phyloP scores from a whole-genome alignment of 2,888 invertebrate genomes.

The Autographa pulchrina region DNA sequence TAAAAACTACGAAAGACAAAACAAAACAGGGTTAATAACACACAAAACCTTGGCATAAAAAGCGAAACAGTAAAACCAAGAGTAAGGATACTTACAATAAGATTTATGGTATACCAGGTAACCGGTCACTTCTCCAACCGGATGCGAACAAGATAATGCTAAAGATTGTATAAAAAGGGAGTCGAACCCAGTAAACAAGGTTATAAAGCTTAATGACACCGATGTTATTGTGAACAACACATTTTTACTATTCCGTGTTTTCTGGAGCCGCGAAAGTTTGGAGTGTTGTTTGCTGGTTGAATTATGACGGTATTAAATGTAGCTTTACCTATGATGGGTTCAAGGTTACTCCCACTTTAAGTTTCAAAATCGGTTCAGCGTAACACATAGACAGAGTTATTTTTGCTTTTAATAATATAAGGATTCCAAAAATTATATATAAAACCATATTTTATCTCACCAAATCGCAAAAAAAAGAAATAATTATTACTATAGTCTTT shows the following conservation, averaged over 20 bases:
- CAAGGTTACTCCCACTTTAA: no score
- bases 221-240: constrained; percentile 60
- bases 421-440: no score
- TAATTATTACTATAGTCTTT: no score
- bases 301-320: neutral
- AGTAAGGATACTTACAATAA: constrained; percentile 9
- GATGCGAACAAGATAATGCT: constrained; percentile 25
- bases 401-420: no score
- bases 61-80: neutral
- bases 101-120: constrained; percentile 36
- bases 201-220: constrained; percentile 67
- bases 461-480: no score
- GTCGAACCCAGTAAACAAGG: constrained; percentile 62
- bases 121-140: constrained; percentile 32
- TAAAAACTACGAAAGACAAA: neutral
- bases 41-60: neutral
- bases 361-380: no score
- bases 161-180: constrained; percentile 40
- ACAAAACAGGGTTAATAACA: neutral
- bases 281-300: neutral
- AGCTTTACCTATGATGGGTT: no score
- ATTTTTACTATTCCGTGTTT: constrained; percentile 37
- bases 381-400: no score
- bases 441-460: no score
- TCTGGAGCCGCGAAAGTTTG: constrained; percentile 19